phyloP scores from a whole-genome alignment of 2,888 invertebrate species.

The Metellina segmentata region DNA sequence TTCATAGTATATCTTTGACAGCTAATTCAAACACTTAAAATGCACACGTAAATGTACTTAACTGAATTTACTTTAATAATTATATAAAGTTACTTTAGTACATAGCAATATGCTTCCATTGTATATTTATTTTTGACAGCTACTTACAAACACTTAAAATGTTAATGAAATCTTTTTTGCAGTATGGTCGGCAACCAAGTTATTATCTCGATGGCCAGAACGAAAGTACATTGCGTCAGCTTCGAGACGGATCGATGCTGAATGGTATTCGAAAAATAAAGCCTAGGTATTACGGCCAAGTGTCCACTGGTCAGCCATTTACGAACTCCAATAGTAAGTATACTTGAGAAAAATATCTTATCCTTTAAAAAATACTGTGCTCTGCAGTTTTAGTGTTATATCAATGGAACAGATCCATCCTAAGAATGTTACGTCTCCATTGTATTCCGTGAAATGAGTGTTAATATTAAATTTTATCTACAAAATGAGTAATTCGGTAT shows the following conservation, averaged over 20 bases:
- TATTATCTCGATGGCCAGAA: slow-evolving; percentile 77
- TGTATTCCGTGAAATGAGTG: too few species aligned
- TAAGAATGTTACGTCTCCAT: too few species aligned
- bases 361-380: too few species aligned
- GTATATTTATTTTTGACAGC: not conserved
- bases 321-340: slow-evolving; percentile 62
- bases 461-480: too few species aligned
- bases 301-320: slow-evolving; percentile 51
- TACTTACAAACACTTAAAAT: not conserved
- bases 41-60: too few species aligned
- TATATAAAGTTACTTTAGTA: too few species aligned
- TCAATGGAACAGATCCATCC: too few species aligned
- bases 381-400: too few species aligned
- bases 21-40: not conserved
- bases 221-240: slow-evolving; percentile 73
- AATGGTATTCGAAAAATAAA: slow-evolving; percentile 76
- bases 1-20: not conserved
- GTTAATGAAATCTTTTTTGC: slow-evolving; percentile 76
- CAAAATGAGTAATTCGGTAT: too few species aligned
- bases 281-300: slow-evolving; percentile 71
- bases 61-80: too few species aligned
- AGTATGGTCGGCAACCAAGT: slow-evolving; percentile 87
- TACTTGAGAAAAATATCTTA: not conserved
- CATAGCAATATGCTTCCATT: too few species aligned
- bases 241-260: slow-evolving; percentile 75